Base-by-base conservation (phyloP, 2,797 vertebrate species). In the Potorous gilbertii region DNA sequence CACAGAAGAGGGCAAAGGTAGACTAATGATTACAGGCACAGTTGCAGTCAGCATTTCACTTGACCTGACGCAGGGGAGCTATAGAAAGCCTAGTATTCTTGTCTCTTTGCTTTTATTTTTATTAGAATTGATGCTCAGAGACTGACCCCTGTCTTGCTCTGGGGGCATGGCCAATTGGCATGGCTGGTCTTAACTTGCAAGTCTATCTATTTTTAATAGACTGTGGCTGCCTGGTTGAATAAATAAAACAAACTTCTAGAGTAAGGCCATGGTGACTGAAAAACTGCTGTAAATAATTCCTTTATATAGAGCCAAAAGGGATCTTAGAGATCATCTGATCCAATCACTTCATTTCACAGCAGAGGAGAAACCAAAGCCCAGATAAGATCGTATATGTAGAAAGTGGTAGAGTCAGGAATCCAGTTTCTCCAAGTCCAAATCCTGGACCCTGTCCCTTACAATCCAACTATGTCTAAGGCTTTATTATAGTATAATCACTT, bases 1-100 rank as follows among this genome's bases (percentile, higher is more conserved):
- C 0, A 1, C 18, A 29, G 0, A 2, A 46, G 28, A 40, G 5
- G 0, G 18, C 14, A 34, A n/a, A 74, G 27, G 62, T 81, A 50
- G 31, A 4, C 14, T 3, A 52, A 40, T 52, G 4, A 0, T 3
- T 0, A 0, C 8, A 29, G 28, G 52, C n/a, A 54, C 13, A 27
- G 16, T n/a, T 34, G 46, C 18, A 6, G 74, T 46, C 3, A 1
- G 55, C 3, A 6, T 9, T 0, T 1, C 52, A 27, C 57, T 92
- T 94, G n/a, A 0, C 29, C 29, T 40, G 4, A 56, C 11, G 27
- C 6, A 12, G 74, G 46, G 27, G 74, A 46, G 40, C 5, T 4
- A 0, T 40, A 52, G 46, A 87, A 56, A 54, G 56, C 55, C 57
- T 55, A 12, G 18, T 74, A 66, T 56, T 29, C 54, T 50, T 54